Evolutionary conservation across 2,888 invertebrate species (phyloP).

Genomic region (Thera obeliscata): DNA sequence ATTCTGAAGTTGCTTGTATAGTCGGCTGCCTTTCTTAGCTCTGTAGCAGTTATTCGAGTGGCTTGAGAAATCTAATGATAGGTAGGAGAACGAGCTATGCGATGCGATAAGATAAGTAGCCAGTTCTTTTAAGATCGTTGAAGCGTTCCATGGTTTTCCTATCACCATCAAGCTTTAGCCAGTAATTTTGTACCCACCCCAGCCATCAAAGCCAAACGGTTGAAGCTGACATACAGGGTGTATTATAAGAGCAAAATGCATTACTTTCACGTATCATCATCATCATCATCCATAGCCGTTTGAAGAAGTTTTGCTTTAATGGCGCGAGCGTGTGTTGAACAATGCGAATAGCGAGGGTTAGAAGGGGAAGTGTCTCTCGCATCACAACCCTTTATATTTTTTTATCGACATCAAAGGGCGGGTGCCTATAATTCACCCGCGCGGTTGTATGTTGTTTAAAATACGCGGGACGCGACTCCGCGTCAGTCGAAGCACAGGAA

Average conservation of each 20-base stretch:
- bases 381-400: constrained; percentile 33
- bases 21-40: too few species aligned
- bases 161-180: constrained; percentile 14
- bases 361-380: constrained; percentile 36
- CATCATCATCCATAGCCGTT: too few species aligned
- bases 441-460: constrained; percentile 24
- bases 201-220: constrained; percentile 25
- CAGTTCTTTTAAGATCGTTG: too few species aligned
- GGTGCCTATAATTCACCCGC: constrained; percentile 9
- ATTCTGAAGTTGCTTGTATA: too few species aligned
- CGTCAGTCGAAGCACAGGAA: not conserved
- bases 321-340: constrained; percentile 12
- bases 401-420: constrained; percentile 31
- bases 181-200: constrained; percentile 15
- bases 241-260: not conserved
- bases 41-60: too few species aligned
- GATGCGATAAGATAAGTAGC: too few species aligned
- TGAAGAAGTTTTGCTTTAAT: too few species aligned
- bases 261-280: too few species aligned
- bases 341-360: constrained; percentile 26
- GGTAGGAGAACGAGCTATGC: too few species aligned
- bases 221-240: constrained; percentile 15
- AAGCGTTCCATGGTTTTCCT: constrained; percentile 11
- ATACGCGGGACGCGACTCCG: not conserved
- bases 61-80: too few species aligned